Evolutionary conservation across 2,113 vertebrate genomes (phyloP), one percentile per base, ranked within the genome.

Genomic region (Megaleporinus macrocephalus): DNA sequence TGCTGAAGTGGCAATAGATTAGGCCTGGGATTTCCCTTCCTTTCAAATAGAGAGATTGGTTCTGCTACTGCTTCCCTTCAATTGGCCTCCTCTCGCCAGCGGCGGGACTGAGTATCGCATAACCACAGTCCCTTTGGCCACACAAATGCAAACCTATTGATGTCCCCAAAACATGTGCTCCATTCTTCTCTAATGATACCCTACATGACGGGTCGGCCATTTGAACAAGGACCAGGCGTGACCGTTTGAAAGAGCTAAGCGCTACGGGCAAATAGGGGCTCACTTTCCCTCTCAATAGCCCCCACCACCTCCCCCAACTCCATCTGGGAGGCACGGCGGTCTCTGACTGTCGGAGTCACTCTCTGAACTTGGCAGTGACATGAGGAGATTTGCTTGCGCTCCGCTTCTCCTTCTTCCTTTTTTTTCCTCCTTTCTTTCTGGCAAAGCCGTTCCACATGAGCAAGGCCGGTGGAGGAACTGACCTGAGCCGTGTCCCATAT

Each of bases 321-420:
- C 63, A 36, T 69, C 20, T 20, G 30, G 66, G 33, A 44, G 30
- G 29, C n/a, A 61, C 57, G n/a, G 57, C 22, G 24, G n/a, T 61
- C 57, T 61, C n/a, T 61, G 36, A 41, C 33, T 36, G 47, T 63
- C 66, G 22, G 73, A 76, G 47, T 86, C 89, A 87, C 90, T 91
- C 88, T 91, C 22, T 49, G 33, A 57, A 66, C 61, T 73, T 74
- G 78, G 85, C 88, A 79, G 72, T 61, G 33, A 26, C 63, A 81
- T 72, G 84, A 84, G 80, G 78, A 84, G 87, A 90, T 90, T 90
- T 90, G 90, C 89, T 90, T 86, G 85, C 89, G 20, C 89, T 84
- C 84, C 89, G n/a, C 85, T 91, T 85, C 4, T 10, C 11, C 41
- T 4, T 4, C 41, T 44, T 44, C 41, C 11, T 44, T 9, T 44